phyloP scores from a whole-genome alignment of 2,888 invertebrate genomes.

The Acanthopleura granulata region DNA sequence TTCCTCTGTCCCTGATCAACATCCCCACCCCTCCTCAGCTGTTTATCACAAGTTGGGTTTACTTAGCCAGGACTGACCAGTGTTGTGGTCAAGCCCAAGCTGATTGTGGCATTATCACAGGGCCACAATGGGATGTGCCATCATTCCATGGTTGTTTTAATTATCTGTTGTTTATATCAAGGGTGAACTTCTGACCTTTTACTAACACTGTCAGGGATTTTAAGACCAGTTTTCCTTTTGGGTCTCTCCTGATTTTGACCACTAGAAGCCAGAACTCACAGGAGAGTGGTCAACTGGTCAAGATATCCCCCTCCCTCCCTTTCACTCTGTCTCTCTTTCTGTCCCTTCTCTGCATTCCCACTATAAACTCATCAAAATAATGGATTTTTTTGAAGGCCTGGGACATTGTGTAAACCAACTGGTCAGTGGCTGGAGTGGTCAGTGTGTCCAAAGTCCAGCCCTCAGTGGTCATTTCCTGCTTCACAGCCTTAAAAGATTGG shows the following conservation, averaged over 20 bases:
- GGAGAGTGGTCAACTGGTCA: no score
- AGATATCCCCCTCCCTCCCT: no score
- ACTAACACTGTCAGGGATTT: no score
- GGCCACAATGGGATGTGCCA: no score
- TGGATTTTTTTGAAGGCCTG: constrained; percentile 9
- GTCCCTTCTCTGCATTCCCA: no score
- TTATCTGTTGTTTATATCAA: background rate
- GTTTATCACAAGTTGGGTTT: background rate
- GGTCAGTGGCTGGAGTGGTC: background rate
- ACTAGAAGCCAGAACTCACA: no score
- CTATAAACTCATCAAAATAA: constrained; percentile 9
- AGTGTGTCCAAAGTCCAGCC: background rate
- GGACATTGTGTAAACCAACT: no score
- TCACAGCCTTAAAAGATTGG: constrained; percentile 1
- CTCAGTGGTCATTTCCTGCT: constrained; percentile 2
- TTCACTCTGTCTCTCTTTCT: no score
- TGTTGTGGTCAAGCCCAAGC: background rate
- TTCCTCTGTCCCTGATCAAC: no score
- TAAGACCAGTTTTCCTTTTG: no score
- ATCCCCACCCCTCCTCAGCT: background rate
- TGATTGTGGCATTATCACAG: no score
- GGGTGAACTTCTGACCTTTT: background rate
- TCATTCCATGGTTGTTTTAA: background rate
- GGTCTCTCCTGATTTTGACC: no score
- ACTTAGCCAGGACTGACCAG: background rate